These are phyloP conservation scores for Tragelaphus oryx DNA, from an alignment of 2,797 vertebrate species.

Conservation along the genomic window DNA sequence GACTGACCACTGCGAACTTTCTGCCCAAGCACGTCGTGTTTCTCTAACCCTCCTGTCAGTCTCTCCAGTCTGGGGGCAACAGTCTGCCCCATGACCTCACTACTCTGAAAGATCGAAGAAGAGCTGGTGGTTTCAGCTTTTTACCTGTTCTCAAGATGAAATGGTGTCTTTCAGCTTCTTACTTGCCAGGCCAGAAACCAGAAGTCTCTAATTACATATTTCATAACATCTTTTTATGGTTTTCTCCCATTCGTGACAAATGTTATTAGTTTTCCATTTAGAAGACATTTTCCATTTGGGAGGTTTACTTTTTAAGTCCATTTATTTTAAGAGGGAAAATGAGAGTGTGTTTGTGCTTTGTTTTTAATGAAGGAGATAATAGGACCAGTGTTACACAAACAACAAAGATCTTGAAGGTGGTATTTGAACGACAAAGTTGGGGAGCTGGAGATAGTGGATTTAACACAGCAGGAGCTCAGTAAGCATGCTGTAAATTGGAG, in stretches of 20 bases:
- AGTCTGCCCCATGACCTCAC: neutral
- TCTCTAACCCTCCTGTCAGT: neutral
- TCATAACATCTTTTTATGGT: neutral
- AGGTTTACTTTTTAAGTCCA: neutral
- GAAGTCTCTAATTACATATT: too few species aligned
- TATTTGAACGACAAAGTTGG: rapidly evolving
- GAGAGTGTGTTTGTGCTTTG: neutral
- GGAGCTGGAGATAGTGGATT: rapidly evolving
- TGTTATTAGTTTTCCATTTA: neutral
- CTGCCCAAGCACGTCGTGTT: rapidly evolving
- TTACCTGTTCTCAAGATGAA: neutral
- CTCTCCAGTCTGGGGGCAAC: neutral
- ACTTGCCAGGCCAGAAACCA: rapidly evolving
- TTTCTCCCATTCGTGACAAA: neutral
- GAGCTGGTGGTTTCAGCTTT: neutral
- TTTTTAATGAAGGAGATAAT: neutral
- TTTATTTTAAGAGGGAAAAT: neutral
- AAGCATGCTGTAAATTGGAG: neutral
- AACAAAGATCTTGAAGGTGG: neutral
- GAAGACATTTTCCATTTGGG: neutral
- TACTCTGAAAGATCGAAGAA: neutral
- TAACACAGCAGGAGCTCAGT: rapidly evolving
- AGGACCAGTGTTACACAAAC: neutral
- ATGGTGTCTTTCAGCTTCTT: neutral
- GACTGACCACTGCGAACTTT: rapidly evolving